Evolutionary conservation across 2,113 vertebrate genomes (phyloP).

Genomic region (zebrafish (Danio rerio)): GRCz12tu NC_133180.1:38312001-38312500

Average conservation of each 20-base stretch:
- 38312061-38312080: too few species aligned
- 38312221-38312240: not conserved
- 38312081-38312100: too few species aligned
- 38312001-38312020: too few species aligned
- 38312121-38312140: too few species aligned
- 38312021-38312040: too few species aligned
- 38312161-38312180: not conserved
- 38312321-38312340: not conserved
- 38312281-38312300: not conserved
- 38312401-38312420: not conserved
- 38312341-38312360: slow-evolving; percentile 32
- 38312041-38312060: too few species aligned
- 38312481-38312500: not conserved
- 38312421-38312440: not conserved
- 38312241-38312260: not conserved
- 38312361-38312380: slow-evolving; percentile 3
- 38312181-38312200: not conserved
- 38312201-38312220: not conserved
- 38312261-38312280: not conserved
- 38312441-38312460: not conserved
- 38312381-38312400: slow-evolving; percentile 21
- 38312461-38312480: not conserved
- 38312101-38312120: too few species aligned
- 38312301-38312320: not conserved
- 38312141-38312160: too few species aligned